Percentiles rank a stretch among this genome's conserved stretches.
These are phyloP conservation scores for Araneus ventricosus DNA, from an alignment of 1,140 invertebrate genomes.

Conservation along the genomic window DNA sequence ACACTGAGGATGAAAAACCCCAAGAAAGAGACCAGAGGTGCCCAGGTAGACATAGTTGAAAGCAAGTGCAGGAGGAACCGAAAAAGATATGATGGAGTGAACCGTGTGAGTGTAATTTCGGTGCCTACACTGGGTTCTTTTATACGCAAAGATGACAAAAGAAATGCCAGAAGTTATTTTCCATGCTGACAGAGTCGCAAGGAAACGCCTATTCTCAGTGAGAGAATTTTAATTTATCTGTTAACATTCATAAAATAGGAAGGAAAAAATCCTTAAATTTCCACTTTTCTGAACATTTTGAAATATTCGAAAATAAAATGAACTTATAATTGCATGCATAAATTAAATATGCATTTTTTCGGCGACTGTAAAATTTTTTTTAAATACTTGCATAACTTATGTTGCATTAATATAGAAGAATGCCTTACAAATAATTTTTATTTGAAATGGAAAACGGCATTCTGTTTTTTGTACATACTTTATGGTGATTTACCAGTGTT, in stretches of 20 bases:
- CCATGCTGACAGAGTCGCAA: neutral
- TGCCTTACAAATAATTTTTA: no score
- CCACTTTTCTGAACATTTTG: neutral
- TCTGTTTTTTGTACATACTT: no score
- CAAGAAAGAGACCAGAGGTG: constrained; percentile 13
- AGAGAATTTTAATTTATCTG: neutral
- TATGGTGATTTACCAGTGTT: no score
- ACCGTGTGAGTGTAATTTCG: neutral
- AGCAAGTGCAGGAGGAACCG: neutral
- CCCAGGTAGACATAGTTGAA: constrained; percentile 13
- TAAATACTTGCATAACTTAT: no score
- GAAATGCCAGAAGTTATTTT: neutral
- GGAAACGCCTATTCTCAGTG: neutral
- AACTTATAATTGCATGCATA: no score
- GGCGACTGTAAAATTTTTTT: no score
- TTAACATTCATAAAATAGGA: neutral
- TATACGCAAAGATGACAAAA: neutral
- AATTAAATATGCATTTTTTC: no score
- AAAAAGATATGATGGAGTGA: neutral
- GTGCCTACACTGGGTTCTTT: neutral
- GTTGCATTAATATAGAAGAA: no score
- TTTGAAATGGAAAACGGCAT: no score
- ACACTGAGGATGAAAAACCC: neutral
- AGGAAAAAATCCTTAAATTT: neutral
- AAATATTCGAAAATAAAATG: neutral